A percentile compares a stretch with the other conserved stretches of the same genome.
Evolutionary conservation across 1,140 invertebrate species (phyloP).

Genomic region (Cephus cinctus): DNA sequence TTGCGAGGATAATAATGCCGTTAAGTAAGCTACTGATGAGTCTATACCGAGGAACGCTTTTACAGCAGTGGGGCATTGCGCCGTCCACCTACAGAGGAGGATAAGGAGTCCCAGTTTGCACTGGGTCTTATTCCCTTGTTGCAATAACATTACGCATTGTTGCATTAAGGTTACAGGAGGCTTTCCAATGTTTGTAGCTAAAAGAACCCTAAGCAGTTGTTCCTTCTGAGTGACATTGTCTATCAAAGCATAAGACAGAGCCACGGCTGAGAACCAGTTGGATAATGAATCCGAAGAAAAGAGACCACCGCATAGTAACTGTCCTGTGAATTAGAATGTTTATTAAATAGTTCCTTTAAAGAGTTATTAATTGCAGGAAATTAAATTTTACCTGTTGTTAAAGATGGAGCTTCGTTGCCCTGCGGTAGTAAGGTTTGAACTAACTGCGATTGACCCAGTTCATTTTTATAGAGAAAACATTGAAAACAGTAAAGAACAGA

Average conservation of each 20-base stretch:
- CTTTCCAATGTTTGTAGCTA: constrained; percentile 83
- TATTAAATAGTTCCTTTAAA: neutral
- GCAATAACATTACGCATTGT: constrained; percentile 81
- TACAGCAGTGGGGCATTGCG: constrained; percentile 81
- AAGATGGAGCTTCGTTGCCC: constrained; percentile 65
- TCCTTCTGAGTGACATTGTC: constrained; percentile 90
- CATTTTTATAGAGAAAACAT: constrained; percentile 94
- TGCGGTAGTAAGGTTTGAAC: constrained; percentile 90
- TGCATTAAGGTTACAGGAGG: constrained; percentile 85
- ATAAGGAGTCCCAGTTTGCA: constrained; percentile 90
- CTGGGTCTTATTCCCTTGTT: constrained; percentile 84
- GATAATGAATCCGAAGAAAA: constrained; percentile 89
- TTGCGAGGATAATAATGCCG: constrained; percentile 70
- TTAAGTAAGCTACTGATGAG: constrained; percentile 84
- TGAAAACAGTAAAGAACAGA: constrained; percentile 97
- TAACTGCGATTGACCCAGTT: constrained; percentile 81
- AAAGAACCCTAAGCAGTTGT: constrained; percentile 85
- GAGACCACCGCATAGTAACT: constrained; percentile 91
- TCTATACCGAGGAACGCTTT: constrained; percentile 80
- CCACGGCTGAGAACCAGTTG: constrained; percentile 96
- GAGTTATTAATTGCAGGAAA: constrained; percentile 6
- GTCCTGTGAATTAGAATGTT: constrained; percentile 61
- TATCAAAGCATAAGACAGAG: constrained; percentile 86
- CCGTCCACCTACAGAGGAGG: constrained; percentile 86
- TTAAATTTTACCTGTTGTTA: constrained; percentile 57